Conservation (phyloP, 2,113 vertebrate genomes). For the Shinisaurus crocodilurus region DNA sequence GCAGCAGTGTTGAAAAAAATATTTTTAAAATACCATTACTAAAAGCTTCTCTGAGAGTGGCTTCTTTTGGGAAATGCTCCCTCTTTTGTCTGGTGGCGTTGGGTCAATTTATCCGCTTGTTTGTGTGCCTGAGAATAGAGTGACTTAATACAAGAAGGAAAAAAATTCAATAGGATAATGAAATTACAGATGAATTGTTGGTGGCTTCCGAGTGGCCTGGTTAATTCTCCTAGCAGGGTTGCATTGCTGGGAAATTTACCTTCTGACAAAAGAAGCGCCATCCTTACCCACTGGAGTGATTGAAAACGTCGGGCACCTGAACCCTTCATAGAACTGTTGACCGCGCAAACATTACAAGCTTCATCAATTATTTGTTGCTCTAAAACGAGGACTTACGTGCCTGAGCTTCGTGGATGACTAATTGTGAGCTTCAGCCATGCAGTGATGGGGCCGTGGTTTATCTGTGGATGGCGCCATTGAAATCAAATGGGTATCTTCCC, state of each 20-base stretch:
- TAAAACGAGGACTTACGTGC: background rate
- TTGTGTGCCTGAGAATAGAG: slow-evolving; percentile 25
- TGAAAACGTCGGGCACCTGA: background rate
- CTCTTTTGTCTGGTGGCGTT: slow-evolving; percentile 4
- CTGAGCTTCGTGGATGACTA: background rate
- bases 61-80: background rate
- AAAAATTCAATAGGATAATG: slow-evolving; percentile 31
- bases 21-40: background rate
- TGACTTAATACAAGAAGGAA: slow-evolving; percentile 7
- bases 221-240: slow-evolving; percentile 1
- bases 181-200: slow-evolving; percentile 24
- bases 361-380: slow-evolving; percentile 18
- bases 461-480: background rate
- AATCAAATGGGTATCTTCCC: background rate
- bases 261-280: background rate
- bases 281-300: background rate
- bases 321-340: background rate
- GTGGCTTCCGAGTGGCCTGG: background rate
- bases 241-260: background rate
- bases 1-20: background rate
- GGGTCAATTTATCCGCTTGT: slow-evolving; percentile 35
- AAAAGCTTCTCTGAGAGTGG: background rate
- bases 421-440: background rate
- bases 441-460: no score
- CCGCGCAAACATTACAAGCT: slow-evolving; percentile 1